A percentile compares a stretch with the other conserved stretches of the same genome.
These are phyloP conservation scores for Umimayanthus kanabou DNA, from an alignment of 92 coral and sea anemone species.

Conservation along the genomic window DNA sequence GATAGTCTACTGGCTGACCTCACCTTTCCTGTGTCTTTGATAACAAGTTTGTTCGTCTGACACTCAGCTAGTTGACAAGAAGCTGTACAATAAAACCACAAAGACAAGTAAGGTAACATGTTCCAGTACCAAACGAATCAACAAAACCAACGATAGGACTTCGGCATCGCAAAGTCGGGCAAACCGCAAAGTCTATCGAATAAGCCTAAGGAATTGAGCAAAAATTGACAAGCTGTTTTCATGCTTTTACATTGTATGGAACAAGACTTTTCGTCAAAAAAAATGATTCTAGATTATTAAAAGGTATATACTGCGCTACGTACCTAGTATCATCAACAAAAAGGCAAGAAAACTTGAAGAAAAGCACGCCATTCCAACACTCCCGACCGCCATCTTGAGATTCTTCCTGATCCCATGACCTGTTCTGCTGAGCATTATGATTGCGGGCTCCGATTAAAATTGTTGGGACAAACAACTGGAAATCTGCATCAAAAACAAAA, in stretches of 20 bases:
- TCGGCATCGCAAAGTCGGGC: too few relatives aligned
- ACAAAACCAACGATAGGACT: background rate
- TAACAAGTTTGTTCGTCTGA: constrained; percentile 49
- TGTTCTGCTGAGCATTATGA: constrained; percentile 30
- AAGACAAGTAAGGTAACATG: background rate
- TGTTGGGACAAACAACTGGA: background rate
- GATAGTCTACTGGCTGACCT: background rate
- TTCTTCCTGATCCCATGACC: constrained; percentile 30
- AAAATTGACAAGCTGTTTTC: background rate
- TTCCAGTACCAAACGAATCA: background rate
- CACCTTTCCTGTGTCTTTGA: constrained; percentile 72
- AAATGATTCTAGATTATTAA: background rate
- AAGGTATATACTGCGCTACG: background rate
- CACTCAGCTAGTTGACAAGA: constrained; percentile 13
- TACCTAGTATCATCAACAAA: constrained; percentile 22
- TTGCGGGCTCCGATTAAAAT: constrained; percentile 6
- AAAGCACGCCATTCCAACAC: background rate
- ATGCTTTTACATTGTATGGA: background rate
- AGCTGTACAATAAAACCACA: constrained; percentile 14
- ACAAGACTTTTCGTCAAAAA: background rate
- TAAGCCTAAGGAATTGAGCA: too few relatives aligned
- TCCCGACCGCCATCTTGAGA: constrained; percentile 34
- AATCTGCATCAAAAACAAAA: background rate
- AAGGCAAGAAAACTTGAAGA: constrained; percentile 30
- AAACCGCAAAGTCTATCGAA: too few relatives aligned